Conservation (phyloP, 2,797 vertebrate genomes). For the Tolypeutes matacus region DNA sequence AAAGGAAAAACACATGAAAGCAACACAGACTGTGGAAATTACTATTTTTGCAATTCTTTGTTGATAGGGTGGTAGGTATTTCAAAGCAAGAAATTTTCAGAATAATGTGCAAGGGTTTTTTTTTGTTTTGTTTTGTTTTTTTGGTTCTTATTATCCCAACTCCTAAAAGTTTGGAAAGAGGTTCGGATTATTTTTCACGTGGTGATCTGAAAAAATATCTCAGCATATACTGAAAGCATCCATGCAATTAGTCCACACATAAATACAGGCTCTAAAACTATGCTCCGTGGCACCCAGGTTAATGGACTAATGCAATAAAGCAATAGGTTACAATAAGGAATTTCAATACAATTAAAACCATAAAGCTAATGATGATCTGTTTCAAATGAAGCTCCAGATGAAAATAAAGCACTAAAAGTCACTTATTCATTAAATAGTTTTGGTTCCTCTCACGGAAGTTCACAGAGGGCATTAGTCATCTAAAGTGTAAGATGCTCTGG, state of each 20-base stretch:
- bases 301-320: conserved; percentile 83
- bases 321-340: conserved; percentile 77
- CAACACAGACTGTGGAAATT: conserved; percentile 71
- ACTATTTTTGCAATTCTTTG: conserved; percentile 76
- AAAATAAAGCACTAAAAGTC: conserved; percentile 83
- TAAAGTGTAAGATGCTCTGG: background rate
- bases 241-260: conserved; percentile 78
- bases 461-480: conserved; percentile 57
- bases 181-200: conserved; percentile 58
- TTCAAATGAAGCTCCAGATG: conserved; percentile 80
- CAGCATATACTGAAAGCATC: conserved; percentile 28
- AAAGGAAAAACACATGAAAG: conserved; percentile 83
- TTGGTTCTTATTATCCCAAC: conserved; percentile 48
- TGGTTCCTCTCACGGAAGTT: conserved; percentile 66
- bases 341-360: conserved; percentile 83
- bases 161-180: conserved; percentile 68
- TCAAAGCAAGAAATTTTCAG: conserved; percentile 72
- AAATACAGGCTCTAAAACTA: conserved; percentile 79
- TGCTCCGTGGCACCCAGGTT: conserved; percentile 73
- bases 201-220: conserved; percentile 78
- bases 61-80: conserved; percentile 69
- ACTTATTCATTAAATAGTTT: conserved; percentile 81
- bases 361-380: conserved; percentile 81
- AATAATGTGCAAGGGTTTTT: conserved; percentile 47
- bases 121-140: conserved; percentile 43